Evolutionary conservation across 2,113 vertebrate species (phyloP), one percentile per base, ranked within the genome.

Genomic region (Apistogramma diplotaenia): DNA sequence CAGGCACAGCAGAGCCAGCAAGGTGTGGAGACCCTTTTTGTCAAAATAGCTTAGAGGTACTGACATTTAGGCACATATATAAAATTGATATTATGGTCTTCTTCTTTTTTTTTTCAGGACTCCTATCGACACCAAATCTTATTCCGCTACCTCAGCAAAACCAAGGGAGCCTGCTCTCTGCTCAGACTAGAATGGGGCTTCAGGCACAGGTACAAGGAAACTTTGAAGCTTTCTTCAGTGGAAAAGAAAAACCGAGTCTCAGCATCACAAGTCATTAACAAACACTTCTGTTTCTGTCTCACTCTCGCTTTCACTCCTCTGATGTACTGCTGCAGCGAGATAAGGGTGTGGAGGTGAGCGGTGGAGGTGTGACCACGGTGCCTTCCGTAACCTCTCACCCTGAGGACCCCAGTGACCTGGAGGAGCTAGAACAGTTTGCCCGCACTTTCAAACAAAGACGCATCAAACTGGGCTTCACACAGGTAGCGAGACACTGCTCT

Each of bases 101-200:
- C 1, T 33, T 76, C 75, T 55, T 16, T 49, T 3, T 35, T 21
- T 7, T 51, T 15, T 46, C 57, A 98, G 97, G 97, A 94, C 96
- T 97, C 93, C 94, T 98, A 74, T 94, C 96, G 25, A 96, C 97
- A 92, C 95, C 96, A 97, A 97, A 97, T 97, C 95, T 97, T 92
- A 96, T 98, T 95, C 89, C 96, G 95, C 97, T 98, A 97, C 97
- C 97, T 98, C 97, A 98, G 94, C 97, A 97, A 96, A 97, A 96
- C 96, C 97, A 97, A 93, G 97, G 96, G 94, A 96, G 95, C 90
- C 95, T 97, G 91, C 92, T 98, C 90, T 93, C 96, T 81, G 93
- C 95, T 92, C 96, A 93, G 29, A 92, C 94, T 83, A 94, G 96
- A 90, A 93, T 97, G 61, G 96, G 96, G 84, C 96, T 97, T 85